Conservation (phyloP, 1,140 invertebrate species). For the Penaeus japonicus region DNA sequence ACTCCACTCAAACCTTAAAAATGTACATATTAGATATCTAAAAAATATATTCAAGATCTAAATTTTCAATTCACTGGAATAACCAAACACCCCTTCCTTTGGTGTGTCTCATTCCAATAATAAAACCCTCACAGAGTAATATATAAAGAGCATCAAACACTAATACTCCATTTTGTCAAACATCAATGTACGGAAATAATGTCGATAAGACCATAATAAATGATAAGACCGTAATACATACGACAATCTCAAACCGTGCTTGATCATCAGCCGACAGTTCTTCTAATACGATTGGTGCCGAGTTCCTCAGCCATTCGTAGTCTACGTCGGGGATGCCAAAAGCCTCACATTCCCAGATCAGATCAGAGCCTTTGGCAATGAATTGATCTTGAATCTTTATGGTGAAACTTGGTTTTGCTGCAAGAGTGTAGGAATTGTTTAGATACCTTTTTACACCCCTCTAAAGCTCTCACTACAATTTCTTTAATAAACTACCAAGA, state of each 20-base stretch:
- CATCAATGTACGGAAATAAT: neutral
- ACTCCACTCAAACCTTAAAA: too few species aligned
- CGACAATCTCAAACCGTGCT: constrained; percentile 74
- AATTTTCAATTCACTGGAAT: too few species aligned
- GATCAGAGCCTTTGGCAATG: constrained; percentile 79
- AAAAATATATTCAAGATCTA: too few species aligned
- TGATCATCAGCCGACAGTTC: constrained; percentile 71
- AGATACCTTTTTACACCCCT: neutral
- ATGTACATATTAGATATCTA: too few species aligned
- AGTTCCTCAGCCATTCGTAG: constrained; percentile 93
- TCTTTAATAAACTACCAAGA: too few species aligned
- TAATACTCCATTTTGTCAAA: neutral
- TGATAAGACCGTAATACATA: neutral
- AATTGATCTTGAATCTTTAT: constrained; percentile 89
- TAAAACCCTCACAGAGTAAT: neutral
- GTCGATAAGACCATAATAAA: neutral
- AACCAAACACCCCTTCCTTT: too few species aligned
- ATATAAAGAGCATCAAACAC: neutral
- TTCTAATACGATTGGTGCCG: constrained; percentile 73
- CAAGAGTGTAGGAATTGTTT: neutral
- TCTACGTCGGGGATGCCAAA: constrained; percentile 93
- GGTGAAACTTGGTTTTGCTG: constrained; percentile 85
- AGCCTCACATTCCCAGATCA: constrained; percentile 94
- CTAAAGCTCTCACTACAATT: neutral
- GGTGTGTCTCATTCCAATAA: neutral